Evolutionary conservation across 2,888 invertebrate genomes (phyloP), one percentile per base, ranked within the genome.

Genomic region (Chironomus riparius): DNA sequence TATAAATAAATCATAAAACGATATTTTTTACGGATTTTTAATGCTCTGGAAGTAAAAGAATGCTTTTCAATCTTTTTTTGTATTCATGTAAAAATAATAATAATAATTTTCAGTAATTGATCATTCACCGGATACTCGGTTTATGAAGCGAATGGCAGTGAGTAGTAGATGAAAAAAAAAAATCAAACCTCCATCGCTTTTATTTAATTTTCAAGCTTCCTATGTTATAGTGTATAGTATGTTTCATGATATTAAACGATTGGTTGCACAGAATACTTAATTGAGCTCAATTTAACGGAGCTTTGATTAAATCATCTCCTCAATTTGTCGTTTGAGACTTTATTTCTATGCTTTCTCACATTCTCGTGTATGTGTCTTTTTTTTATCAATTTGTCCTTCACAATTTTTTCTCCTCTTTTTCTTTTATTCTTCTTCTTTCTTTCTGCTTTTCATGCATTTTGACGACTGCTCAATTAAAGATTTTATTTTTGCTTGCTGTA

Each of bases 281-380:
- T 73, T 73, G 47, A 61, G 15, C 62, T 73, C 72, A 73, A 73
- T 73, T 73, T 62, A 56, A 56, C 56, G 50, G 48, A 71, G 71
- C 71, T 56, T 71, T 56, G 71, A 73, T 73, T 73, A 62, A 73
- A 73, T 73, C 62, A 73, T 62, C 7, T 21, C 21, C 56, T 15
- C 18, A 15, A 56, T 18, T 56, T 56, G 56, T 18, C 15, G 56
- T 56, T 56, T 56, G 56, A 56, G 56, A 56, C 56, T 56, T 56
- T 56, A n/a, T 15, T 50, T 38, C 38, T 38, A 38, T 38, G 38
- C 50, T 48, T 50, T 22, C 70, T 48, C n/a, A 18, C 50, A 24
- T 62, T 7, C 47, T 47, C 38, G 38, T 38, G 38, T 10, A 3
- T 50, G 15, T 13, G 2, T 50, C 38, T 38, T 38, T 38, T 50